Percentiles rank a stretch among this genome's conserved stretches.
Evolutionary conservation across 1,140 invertebrate species (phyloP).

Genomic region (Heterodera carotae): DNA sequence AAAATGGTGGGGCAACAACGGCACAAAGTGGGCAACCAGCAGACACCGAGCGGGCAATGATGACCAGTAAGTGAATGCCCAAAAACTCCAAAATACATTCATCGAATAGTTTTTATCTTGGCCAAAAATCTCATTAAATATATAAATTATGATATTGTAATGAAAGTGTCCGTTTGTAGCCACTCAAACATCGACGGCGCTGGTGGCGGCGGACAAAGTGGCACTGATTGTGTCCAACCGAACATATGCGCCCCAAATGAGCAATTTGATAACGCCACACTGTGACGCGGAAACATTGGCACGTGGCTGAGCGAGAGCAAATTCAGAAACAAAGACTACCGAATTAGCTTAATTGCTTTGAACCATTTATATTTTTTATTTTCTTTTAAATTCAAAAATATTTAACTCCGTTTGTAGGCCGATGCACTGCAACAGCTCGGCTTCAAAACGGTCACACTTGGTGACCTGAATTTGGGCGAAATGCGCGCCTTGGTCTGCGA

Average conservation of each 20-base stretch:
- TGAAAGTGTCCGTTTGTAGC: neutral
- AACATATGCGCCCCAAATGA: constrained; percentile 65
- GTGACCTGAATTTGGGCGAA: constrained; percentile 67
- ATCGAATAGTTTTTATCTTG: too few relatives aligned
- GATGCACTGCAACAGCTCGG: constrained; percentile 63
- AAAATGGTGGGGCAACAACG: neutral
- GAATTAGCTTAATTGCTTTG: too few relatives aligned
- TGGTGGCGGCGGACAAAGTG: constrained; percentile 68
- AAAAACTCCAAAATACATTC: too few relatives aligned
- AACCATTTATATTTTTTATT: too few relatives aligned
- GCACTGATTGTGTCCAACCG: constrained; percentile 68
- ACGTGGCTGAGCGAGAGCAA: too few relatives aligned
- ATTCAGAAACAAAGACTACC: too few relatives aligned
- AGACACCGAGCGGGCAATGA: neutral
- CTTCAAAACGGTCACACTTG: constrained; percentile 68
- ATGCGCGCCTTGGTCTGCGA: constrained; percentile 67
- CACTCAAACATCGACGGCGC: constrained; percentile 32
- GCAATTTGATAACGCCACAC: constrained; percentile 65
- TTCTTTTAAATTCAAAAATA: neutral
- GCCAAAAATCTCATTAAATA: too few relatives aligned
- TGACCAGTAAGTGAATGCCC: neutral
- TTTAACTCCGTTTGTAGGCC: constrained; percentile 23
- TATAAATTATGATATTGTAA: too few relatives aligned
- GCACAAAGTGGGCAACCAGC: constrained; percentile 1
- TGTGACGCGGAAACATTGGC: constrained; percentile 65